Evolutionary conservation across 2,888 invertebrate genomes (phyloP), one percentile per base, ranked within the genome.

Genomic region (Microctonus aethiopoides): DNA sequence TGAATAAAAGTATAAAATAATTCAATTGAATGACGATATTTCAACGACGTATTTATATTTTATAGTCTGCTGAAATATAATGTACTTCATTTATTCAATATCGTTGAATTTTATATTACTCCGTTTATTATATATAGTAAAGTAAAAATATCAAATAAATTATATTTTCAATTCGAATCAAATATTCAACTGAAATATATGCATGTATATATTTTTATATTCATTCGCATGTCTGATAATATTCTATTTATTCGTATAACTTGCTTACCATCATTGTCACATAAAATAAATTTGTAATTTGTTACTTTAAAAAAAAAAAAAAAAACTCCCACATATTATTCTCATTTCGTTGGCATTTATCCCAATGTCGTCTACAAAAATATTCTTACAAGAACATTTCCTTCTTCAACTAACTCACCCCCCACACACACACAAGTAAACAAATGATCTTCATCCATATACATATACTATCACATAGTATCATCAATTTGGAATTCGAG

Each of bases 261-360:
- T n/a, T n/a, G n/a, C n/a, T n/a, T n/a, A n/a, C n/a, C n/a, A n/a
- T n/a, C n/a, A n/a, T n/a, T n/a, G n/a, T n/a, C 13, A 41, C 5
- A 6, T 41, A 41, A 2, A 41, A 6, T n/a, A 41, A 41, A 2
- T 41, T 16, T n/a, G 16, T 6, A 4, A 20, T 20, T n/a, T n/a
- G 13, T 1, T 9, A 4, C 9, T 46, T 4, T 9, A 46, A 20
- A 46, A 46, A 36, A 46, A n/a, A n/a, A n/a, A n/a, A n/a, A n/a
- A n/a, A n/a, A n/a, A n/a, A n/a, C 3, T 7, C 16, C 46, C 16
- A n/a, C 20, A 46, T 29, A 29, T 57, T 11, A 26, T 57, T 16
- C 16, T n/a, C 6, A 26, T 24, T 46, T 26, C 46, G n/a, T 26
- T 62, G 41, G 62, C 62, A 41, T 10, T 46, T n/a, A 62, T 60